These are phyloP conservation scores for Habropoda laboriosa DNA, from an alignment of 1,140 invertebrate species.

Conservation along the genomic window DNA sequence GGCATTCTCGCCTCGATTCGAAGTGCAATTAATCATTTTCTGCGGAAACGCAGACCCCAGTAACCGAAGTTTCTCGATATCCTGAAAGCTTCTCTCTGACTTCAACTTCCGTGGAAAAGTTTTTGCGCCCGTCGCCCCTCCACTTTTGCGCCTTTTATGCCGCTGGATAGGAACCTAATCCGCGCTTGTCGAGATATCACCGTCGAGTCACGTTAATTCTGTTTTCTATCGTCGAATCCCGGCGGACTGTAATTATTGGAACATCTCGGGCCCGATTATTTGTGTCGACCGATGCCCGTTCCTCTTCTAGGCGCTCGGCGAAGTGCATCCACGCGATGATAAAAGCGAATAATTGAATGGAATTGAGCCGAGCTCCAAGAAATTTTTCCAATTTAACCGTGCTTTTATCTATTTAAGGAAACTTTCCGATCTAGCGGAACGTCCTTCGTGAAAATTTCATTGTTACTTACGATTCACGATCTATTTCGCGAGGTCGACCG, in stretches of 20 bases:
- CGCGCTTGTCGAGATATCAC: slow-evolving; percentile 41
- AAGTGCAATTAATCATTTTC: slow-evolving; percentile 70
- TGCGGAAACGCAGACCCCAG: slow-evolving; percentile 57
- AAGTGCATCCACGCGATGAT: neutral
- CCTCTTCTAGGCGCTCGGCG: neutral
- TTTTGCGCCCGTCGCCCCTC: slow-evolving; percentile 48
- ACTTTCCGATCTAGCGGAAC: slow-evolving; percentile 4
- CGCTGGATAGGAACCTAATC: slow-evolving; percentile 42
- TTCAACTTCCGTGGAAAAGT: slow-evolving; percentile 61
- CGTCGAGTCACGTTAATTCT: slow-evolving; percentile 35
- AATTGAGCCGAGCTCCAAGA: slow-evolving; percentile 10
- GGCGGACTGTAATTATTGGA: slow-evolving; percentile 44
- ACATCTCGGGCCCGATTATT: slow-evolving; percentile 21
- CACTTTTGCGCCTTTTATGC: slow-evolving; percentile 34
- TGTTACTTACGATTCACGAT: neutral
- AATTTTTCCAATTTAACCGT: slow-evolving; percentile 36
- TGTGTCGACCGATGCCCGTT: neutral
- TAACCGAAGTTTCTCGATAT: slow-evolving; percentile 69
- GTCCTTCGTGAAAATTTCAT: neutral
- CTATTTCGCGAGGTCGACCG: neutral
- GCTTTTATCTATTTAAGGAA: neutral
- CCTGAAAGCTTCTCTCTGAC: slow-evolving; percentile 68
- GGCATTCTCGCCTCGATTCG: slow-evolving; percentile 65
- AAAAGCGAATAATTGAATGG: slow-evolving; percentile 34
- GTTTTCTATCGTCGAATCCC: slow-evolving; percentile 40